Base-by-base conservation (phyloP, 2,888 invertebrate genomes). In the Thelaira solivaga region DNA sequence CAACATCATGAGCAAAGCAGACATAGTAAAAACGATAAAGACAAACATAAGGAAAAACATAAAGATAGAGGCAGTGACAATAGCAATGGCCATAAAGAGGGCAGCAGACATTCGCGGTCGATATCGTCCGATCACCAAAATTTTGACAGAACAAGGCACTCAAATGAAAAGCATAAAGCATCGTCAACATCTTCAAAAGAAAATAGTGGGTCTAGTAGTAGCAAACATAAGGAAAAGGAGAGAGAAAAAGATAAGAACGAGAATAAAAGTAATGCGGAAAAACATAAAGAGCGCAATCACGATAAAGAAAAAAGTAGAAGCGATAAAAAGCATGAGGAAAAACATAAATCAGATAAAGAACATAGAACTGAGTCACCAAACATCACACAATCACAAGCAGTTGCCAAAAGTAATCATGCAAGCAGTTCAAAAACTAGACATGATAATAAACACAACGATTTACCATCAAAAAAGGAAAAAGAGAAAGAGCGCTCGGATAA, bases 221-320 rank as follows among this genome's bases (percentile, higher is more conserved):
- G 47, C 36, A 57, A 39, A 1, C 26, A 18, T 49, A 72, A 69
- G 11, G 51, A 67, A 26, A 76, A 77, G 26, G 75, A 71, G 36
- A 69, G 68, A 68, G 64, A 71, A 34, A 80, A 64, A 29, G 61
- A 62, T 13, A 76, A 59, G 34, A 31, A 41, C 16, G 76, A 76
- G 8, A 74, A 78, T 29, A 78, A 80, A 62, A 64, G 67, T 31
- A 51, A 45, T 51, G 67, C 26, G 41, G 77, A 80, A 31, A 71
- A 68, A 22, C 51, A 69, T 36, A 69, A 68, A 18, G 45, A 62
- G 13, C 69, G 49, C n/a, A 31, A 79, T n/a, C 51, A 73, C 20
- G 62, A 68, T 7, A 80, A 69, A 39, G 57, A 68, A 1, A 67
- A 39, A 24, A 69, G 77, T 43, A 47, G 20, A 13, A 64, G 43